Conservation (phyloP, 1,140 invertebrate species). For the Branchinecta lindahli region DNA sequence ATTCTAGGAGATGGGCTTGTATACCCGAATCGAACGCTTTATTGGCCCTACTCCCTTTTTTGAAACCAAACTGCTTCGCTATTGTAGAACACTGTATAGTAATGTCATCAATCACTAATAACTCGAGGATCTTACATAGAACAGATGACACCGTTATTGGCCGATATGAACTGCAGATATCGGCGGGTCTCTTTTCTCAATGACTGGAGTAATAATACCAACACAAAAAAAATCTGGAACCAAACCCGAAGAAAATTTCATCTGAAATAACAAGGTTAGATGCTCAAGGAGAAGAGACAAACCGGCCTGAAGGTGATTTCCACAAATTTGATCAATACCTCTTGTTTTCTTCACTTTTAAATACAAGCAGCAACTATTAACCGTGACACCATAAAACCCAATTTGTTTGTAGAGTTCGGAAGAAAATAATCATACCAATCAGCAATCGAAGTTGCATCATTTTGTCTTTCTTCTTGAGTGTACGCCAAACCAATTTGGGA, state of each 20-base stretch:
- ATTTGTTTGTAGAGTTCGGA: background rate
- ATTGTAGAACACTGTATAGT: background rate
- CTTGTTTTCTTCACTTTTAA: conserved; percentile 11
- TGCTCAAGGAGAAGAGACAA: conserved; percentile 4
- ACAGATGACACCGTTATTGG: conserved; percentile 5
- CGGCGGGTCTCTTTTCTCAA: conserved; percentile 1
- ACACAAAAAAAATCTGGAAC: conserved; percentile 2
- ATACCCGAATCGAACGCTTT: conserved; percentile 5
- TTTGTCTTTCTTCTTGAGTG: conserved; percentile 1
- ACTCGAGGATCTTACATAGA: conserved; percentile 8
- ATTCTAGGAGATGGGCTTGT: background rate
- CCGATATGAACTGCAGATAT: conserved; percentile 5
- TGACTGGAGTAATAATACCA: conserved; percentile 1
- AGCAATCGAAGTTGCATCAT: background rate
- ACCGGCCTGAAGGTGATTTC: background rate
- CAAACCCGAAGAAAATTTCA: background rate
- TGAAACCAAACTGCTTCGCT: background rate
- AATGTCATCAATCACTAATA: conserved; percentile 5
- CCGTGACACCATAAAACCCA: conserved; percentile 4
- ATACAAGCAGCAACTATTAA: background rate
- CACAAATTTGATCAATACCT: background rate
- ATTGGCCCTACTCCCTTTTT: background rate
- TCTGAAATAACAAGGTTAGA: conserved; percentile 9
- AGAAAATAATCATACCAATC: conserved; percentile 9
- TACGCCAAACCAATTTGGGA: conserved; percentile 7